These are phyloP conservation scores for Aythya baeri DNA, from an alignment of 2,113 vertebrate genomes.

Conservation along the genomic window DNA sequence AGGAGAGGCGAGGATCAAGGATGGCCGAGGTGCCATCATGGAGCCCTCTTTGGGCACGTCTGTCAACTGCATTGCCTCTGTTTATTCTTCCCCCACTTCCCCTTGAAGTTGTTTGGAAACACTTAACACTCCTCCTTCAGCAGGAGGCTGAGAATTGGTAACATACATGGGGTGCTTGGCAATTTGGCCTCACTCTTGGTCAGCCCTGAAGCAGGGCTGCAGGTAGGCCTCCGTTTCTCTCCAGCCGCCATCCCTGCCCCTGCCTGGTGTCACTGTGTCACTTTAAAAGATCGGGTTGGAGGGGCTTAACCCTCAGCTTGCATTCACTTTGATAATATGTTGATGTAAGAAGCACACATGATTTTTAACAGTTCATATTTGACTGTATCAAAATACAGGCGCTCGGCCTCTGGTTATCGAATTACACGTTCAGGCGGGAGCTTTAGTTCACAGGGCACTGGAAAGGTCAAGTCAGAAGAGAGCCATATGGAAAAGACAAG, in stretches of 20 bases:
- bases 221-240: not conserved
- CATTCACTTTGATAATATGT: not conserved
- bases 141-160: fast-evolving
- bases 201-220: not conserved
- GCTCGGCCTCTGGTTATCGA: not conserved
- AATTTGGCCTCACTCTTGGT: fast-evolving
- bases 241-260: not conserved
- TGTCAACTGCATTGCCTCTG: fast-evolving
- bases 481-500: not conserved
- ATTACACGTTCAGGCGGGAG: not conserved
- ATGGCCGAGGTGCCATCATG: not conserved
- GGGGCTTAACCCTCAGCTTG: fast-evolving
- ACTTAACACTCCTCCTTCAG: fast-evolving
- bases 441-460: not conserved
- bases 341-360: fast-evolving
- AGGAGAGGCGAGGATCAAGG: not conserved
- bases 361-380: not conserved
- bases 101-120: not conserved
- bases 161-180: fast-evolving
- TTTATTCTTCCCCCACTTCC: not conserved
- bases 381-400: not conserved
- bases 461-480: not conserved
- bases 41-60: fast-evolving
- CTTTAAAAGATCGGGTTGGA: fast-evolving
- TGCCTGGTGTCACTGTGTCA: fast-evolving